These are phyloP conservation scores for Halotydeus destructor DNA, from an alignment of 1,140 invertebrate species.

Conservation along the genomic window DNA sequence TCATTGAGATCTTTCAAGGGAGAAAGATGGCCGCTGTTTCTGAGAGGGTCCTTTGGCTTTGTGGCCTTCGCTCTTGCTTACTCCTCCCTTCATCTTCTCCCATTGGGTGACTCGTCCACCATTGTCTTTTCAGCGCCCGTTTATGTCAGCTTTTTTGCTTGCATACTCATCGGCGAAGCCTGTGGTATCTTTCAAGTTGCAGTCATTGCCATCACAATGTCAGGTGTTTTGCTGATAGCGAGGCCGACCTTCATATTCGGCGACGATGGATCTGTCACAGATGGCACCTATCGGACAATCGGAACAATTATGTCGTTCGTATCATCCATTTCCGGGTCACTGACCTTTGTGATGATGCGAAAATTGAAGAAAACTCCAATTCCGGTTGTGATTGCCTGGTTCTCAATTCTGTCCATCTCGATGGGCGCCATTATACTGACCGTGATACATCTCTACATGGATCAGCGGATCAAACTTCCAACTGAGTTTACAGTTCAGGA, in stretches of 20 bases:
- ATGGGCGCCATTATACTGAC: no score
- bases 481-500: no score
- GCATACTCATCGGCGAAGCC: slow-evolving; percentile 30
- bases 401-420: no score
- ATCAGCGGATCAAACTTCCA: no score
- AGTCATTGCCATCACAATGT: slow-evolving; percentile 27
- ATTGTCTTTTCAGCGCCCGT: slow-evolving; percentile 35
- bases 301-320: neutral
- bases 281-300: neutral
- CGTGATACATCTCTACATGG: no score
- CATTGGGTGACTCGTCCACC: no score
- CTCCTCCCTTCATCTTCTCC: no score
- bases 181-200: slow-evolving; percentile 31
- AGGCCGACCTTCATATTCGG: slow-evolving; percentile 23
- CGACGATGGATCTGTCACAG: neutral
- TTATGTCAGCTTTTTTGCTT: slow-evolving; percentile 31
- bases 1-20: no score
- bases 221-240: slow-evolving; percentile 30
- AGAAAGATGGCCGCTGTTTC: no score
- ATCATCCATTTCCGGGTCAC: slow-evolving; percentile 29
- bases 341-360: slow-evolving; percentile 46
- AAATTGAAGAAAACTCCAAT: slow-evolving; percentile 65
- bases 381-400: slow-evolving; percentile 36
- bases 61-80: no score
- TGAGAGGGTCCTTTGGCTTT: no score